Evolutionary conservation across 2,797 vertebrate species (phyloP), one percentile per base, ranked within the genome.

Genomic region (Helarctos malayanus): DNA sequence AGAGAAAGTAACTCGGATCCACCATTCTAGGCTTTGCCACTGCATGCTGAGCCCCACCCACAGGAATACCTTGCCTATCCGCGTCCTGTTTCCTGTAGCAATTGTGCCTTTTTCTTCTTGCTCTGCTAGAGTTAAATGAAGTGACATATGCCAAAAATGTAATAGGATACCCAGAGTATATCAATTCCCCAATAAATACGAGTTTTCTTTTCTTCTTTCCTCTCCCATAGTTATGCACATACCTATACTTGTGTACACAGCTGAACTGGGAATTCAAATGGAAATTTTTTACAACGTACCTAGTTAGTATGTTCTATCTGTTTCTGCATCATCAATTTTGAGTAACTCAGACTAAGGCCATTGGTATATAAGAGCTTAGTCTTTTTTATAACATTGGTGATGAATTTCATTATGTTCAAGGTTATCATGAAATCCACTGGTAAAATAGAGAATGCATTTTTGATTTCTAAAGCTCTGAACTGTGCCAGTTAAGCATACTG

Each of bases 341-440:
- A 81, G 65, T 80, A 68, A 85, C 69, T 25, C 57, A 27, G 29
- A 84, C n/a, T 86, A 47, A 61, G 41, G 21, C 19, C 68, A 49
- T 47, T 65, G 45, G 57, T 32, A n/a, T 35, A 38, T 65, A 35
- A 80, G 23, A 45, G 35, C 38, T 78, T 25, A 19, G 21, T 86
- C 92, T 76, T 25, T 59, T 83, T 71, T 84, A n/a, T 32, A 54
- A 78, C 79, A 61, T n/a, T 69, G 12, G 27, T 78, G 59, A 15
- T 75, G 82, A 90, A 69, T 59, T 85, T 86, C 29, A 47, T 90
- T 76, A 75, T 21, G 18, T 19, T 61, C 80, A 96, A 93, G 85
- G 32, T 69, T 95, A 65, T 92, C 25, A 2, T 32, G 49, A 90
- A 90, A 93, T 75, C 29, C 32, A 23, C 65, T 35, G 27, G 35